Percentiles rank a stretch among this genome's conserved stretches.
phyloP scores from a whole-genome alignment of 64 coral and sea anemone species.

The Pocillopora damicornis region DNA sequence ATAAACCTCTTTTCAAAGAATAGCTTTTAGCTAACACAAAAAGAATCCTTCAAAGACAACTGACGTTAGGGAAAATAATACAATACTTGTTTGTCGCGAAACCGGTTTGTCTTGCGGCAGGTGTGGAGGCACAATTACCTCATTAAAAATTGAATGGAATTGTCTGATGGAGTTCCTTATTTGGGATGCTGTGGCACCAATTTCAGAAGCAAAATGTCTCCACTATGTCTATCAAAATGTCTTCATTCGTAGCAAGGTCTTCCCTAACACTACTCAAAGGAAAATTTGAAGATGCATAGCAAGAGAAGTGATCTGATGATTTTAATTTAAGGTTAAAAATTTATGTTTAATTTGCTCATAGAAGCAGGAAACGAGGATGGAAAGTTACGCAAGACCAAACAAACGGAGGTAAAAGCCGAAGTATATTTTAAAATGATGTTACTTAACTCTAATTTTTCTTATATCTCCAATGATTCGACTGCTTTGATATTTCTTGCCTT shows the following conservation, averaged over 20 bases:
- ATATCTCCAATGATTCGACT: too few species aligned
- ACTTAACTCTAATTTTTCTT: too few species aligned
- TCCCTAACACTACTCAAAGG: background rate
- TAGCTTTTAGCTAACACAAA: background rate
- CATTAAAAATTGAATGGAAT: constrained; percentile 26
- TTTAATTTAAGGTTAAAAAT: background rate
- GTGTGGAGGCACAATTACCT: background rate
- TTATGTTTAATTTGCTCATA: background rate
- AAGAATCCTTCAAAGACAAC: background rate
- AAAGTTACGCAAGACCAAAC: background rate
- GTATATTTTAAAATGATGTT: too few species aligned
- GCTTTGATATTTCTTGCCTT: too few species aligned
- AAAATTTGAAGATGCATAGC: background rate
- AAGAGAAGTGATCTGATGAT: background rate
- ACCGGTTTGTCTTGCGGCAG: background rate
- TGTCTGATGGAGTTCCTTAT: constrained; percentile 5
- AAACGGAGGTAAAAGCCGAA: constrained; percentile 13
- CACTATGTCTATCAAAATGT: background rate
- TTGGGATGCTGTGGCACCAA: background rate
- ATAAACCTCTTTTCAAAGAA: background rate
- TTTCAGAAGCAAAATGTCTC: background rate
- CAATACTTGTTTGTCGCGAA: background rate
- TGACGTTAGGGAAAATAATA: background rate
- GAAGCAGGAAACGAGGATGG: background rate
- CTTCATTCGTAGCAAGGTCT: background rate